These are phyloP conservation scores for Strigops habroptila DNA, from an alignment of 2,113 vertebrate species.

Conservation along the genomic window DNA sequence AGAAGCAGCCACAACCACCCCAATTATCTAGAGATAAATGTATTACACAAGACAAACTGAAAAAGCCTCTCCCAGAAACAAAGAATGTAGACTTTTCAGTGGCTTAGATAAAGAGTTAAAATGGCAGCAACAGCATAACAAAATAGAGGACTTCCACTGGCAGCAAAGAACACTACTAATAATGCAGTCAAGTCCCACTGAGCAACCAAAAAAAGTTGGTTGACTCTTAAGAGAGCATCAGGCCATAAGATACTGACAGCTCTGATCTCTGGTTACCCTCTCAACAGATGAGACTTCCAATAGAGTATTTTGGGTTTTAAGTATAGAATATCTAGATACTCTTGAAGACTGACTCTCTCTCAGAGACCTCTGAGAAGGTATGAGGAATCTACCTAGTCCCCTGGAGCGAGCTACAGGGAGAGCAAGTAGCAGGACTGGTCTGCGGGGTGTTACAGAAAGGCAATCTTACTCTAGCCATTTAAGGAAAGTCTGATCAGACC, in stretches of 20 bases:
- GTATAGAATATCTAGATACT: neutral
- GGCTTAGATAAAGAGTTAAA: neutral
- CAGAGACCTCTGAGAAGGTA: neutral
- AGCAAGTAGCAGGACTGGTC: neutral
- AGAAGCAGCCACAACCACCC: neutral
- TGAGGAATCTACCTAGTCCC: neutral
- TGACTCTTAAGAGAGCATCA: neutral
- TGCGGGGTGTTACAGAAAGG: neutral
- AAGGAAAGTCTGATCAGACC: neutral
- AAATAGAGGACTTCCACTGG: neutral
- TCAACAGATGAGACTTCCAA: neutral
- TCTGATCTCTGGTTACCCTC: neutral
- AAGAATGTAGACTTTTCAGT: neutral
- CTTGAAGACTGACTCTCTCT: neutral
- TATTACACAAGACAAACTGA: neutral
- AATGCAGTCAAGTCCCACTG: neutral
- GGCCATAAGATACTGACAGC: neutral
- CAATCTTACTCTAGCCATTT: neutral
- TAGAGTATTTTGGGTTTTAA: neutral
- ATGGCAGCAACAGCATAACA: neutral
- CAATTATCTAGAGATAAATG: neutral
- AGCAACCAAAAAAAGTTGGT: neutral
- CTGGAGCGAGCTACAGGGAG: neutral
- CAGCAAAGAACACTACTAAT: neutral
- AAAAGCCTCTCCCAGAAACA: neutral